Base-by-base conservation (phyloP, 2,888 invertebrate species). In the Microctonus aethiopoides region DNA sequence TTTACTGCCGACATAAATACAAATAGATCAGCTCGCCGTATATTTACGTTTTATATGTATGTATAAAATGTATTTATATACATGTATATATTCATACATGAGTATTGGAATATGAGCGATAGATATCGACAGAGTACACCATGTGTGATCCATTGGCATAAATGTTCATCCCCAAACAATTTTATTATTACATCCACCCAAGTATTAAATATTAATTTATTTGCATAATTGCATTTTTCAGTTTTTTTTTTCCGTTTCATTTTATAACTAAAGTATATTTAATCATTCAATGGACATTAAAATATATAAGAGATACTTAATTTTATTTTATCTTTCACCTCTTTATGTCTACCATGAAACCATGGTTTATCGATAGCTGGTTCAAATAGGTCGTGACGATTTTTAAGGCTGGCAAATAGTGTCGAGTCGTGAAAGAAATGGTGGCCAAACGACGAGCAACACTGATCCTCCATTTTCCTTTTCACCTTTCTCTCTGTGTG, bases 1-100 rank as follows among this genome's bases (percentile, higher is more conserved):
- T 85, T 85, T 84, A 86, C 81, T 84, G 82, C 84, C 77, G 79
- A 82, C 84, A 83, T 84, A 85, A 86, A 86, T 85, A 86, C 83
- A 84, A 84, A 83, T 83, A 83, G 85, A 86, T 84, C 84, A 84
- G 83, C 79, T 54, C 39, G 80, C 79, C 34, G 16, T 62, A 81
- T 80, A 80, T 79, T 77, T 77, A 79, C 78, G 78, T 75, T 80
- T 80, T 59, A 20, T 32, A 59, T 59, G 82, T 84, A 83, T 46
- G n/a, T 39, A 13, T 39, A 39, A 13, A 39, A 0, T 1, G 5
- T 9, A 1, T 36, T 1, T 36, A 46, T 46, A 46, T 46, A 46
- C 16, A 20, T 46, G 9, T 16, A 85, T 80, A 81, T 66, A 66
- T 68, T 24, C 54, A 71, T 66, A 68, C 20, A 22, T 11, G 34